phyloP scores from a whole-genome alignment of 30 jellyfish, hydroid and myxozoan genomes.

The Pelagia noctiluca region DNA sequence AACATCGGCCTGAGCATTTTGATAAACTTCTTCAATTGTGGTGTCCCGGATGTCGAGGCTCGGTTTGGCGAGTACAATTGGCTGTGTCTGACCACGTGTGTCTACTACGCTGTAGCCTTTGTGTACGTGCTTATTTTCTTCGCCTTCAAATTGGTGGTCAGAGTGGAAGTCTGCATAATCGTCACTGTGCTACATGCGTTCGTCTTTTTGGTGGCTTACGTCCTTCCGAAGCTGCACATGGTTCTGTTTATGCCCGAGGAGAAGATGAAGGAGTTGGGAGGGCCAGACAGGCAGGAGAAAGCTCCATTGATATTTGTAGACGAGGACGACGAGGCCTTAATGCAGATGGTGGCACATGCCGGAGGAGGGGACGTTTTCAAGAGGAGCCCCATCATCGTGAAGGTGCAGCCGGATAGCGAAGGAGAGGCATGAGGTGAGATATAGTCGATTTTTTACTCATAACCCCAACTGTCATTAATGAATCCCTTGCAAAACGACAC shows the following conservation, averaged over 20 bases:
- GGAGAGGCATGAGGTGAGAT: neutral
- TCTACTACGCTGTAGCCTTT: constrained; percentile 61
- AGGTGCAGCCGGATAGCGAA: neutral
- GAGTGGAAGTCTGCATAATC: constrained; percentile 73
- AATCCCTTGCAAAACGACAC: no score
- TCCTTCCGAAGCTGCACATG: constrained; percentile 82
- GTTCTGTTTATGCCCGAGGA: constrained; percentile 70
- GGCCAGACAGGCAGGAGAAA: constrained; percentile 37
- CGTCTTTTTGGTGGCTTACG: constrained; percentile 44
- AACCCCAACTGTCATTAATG: no score
- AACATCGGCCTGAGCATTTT: constrained; percentile 72
- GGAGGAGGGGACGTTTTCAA: constrained; percentile 63
- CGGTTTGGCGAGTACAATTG: constrained; percentile 83
- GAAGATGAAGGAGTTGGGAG: constrained; percentile 49
- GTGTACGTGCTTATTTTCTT: constrained; percentile 69
- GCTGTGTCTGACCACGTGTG: constrained; percentile 72
- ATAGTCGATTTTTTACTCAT: no score
- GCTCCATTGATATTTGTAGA: constrained; percentile 21
- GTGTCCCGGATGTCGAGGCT: constrained; percentile 86
- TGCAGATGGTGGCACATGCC: constrained; percentile 31
- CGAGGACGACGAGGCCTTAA: constrained; percentile 58
- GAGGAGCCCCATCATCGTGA: neutral
- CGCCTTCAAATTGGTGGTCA: constrained; percentile 58
- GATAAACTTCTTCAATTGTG: constrained; percentile 84
- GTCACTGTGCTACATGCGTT: constrained; percentile 74